Evolutionary conservation across 2,797 vertebrate genomes (phyloP), one percentile per base, ranked within the genome.

Genomic region (Erithacus rubecula): DNA sequence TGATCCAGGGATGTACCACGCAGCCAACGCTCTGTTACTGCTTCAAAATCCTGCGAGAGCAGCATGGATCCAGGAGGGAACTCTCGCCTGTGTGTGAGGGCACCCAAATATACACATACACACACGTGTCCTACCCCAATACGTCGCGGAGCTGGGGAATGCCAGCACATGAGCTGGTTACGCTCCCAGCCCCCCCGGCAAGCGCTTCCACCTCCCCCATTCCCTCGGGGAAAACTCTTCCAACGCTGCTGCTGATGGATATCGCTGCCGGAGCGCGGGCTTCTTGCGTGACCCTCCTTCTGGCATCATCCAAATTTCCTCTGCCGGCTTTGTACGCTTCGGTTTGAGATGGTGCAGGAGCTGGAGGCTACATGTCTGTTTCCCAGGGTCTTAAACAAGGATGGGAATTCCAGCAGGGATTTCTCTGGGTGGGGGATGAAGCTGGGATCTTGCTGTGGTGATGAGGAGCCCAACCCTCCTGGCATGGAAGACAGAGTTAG

Each of bases 221-320:
- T 90, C 78, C 90, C 76, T 65, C 10, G 0, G 65, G 75, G 91
- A 44, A 92, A 89, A 75, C 52, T 58, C 55, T 72, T 51, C 80
- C 69, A 56, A 27, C 0, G 10, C 67, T 51, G 11, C 59, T 60
- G 74, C 43, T 60, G 83, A 83, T 0, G 5, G 87, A 63, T 91
- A 70, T 78, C 0, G 3, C 41, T 2, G 7, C 47, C 0, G 0
- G 34, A 85, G n/a, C 3, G 0, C 0, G 0, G 43, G 52, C 41
- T 89, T 18, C 69, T 75, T 44, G 81, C 83, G n/a, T 85, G 79
- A 92, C 84, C 87, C 55, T 83, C 32, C 51, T 85, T 64, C 76
- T 82, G 85, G 67, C 76, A 62, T 62, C 34, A 59, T 39, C 53
- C 2, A 3, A 64, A 83, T 75, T 58, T 29, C 56, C 67, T 82